Evolutionary conservation across 1,140 invertebrate genomes (phyloP), one percentile per base, ranked within the genome.

Genomic region (Cotesia glomerata): DNA sequence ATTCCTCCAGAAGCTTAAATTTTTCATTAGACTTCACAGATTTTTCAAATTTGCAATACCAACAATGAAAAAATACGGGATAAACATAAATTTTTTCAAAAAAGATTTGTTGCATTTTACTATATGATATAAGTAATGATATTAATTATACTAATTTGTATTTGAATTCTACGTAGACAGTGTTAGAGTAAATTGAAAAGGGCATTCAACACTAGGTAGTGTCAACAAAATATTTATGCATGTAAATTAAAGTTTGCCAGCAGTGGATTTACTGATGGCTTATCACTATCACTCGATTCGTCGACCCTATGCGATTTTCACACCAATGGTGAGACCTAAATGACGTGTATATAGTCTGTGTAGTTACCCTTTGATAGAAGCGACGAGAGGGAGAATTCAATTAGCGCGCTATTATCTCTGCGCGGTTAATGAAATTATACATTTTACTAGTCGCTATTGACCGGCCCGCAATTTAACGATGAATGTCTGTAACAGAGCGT

Each of bases 11-110:
- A 18, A 36, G 61, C 11, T 16, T 39, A 39, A 66, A 73, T 75
- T 75, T 75, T 75, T 52, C 34, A 58, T 66, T 2, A 66, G 65
- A 75, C 70, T 73, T 69, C 39, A 18, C 68, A 67, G 71, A 73
- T 65, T 75, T 75, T 49, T 59, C 11, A 39, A 71, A 64, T 51
- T 45, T 45, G 7, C 3, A 1, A 45, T 7, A 45, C 7, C 2
- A 7, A 39, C 36, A 45, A 7, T 26, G 26, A 26, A 26, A 26
- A 26, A 26, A 26, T 26, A 26, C 26, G 26, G 1, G 26, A 26
- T 26, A 26, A 26, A 26, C 1, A 26, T 26, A 26, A 26, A 26
- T 26, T 26, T 26, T 26, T 3, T 26, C 26, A 26, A 26, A 26
- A 26, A 26, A 26, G 26, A 26, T 26, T 26, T 26, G 26, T 26